Evolutionary conservation across 2,888 invertebrate genomes (phyloP).

Genomic region (Rotaria sp.): DNA sequence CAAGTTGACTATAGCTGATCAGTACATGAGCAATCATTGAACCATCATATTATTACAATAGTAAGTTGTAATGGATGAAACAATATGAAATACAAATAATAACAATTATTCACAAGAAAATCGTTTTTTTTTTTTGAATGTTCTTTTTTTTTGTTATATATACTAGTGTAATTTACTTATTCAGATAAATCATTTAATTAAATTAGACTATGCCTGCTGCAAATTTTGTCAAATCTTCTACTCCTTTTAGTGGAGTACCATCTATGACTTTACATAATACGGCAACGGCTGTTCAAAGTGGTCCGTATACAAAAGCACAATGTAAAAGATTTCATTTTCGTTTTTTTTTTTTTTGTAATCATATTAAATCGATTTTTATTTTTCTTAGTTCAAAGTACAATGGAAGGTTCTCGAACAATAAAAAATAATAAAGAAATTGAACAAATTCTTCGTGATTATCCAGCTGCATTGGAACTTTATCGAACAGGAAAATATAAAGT

Average conservation of each 20-base stretch:
- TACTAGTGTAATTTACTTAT: not conserved
- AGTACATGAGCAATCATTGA: not conserved
- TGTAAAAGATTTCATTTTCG: not conserved
- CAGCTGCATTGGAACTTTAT: conserved; percentile 27
- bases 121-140: not conserved
- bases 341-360: not conserved
- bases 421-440: not conserved
- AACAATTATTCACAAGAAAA: too few relatives aligned
- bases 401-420: conserved; percentile 19
- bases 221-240: not conserved
- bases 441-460: conserved; percentile 2
- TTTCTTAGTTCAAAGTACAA: conserved; percentile 9
- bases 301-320: conserved; percentile 17
- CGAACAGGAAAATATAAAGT: conserved; percentile 28
- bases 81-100: too few relatives aligned
- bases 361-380: not conserved
- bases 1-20: not conserved
- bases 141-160: not conserved
- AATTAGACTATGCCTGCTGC: not conserved
- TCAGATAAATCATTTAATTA: not conserved
- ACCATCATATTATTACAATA: not conserved
- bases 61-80: not conserved
- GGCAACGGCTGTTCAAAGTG: conserved; percentile 9
- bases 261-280: not conserved
- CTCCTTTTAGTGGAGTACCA: not conserved